Percentiles rank a stretch among this genome's conserved stretches.
These are phyloP conservation scores for Harpagoxenus sublaevis DNA, from an alignment of 2,888 invertebrate species.

Conservation along the genomic window DNA sequence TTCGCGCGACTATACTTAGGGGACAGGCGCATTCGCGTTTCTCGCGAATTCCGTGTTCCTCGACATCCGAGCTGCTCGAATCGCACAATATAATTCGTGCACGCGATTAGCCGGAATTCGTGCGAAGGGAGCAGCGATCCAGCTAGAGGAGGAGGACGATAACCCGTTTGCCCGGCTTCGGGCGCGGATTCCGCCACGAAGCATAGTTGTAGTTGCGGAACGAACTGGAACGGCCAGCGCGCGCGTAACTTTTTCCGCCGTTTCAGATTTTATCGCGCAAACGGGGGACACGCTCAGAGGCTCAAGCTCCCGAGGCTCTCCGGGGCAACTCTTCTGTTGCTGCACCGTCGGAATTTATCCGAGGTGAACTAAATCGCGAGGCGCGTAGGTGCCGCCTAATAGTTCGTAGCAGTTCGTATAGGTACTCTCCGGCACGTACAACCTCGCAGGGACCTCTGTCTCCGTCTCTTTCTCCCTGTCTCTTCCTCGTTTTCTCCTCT, in stretches of 20 bases:
- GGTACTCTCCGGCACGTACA: conserved; percentile 54
- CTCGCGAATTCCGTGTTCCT: background rate
- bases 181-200: background rate
- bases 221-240: background rate
- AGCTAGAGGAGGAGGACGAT: conserved; percentile 5
- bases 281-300: conserved; percentile 13
- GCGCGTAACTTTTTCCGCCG: conserved; percentile 43
- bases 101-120: conserved; percentile 7
- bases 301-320: conserved; percentile 28
- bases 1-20: background rate
- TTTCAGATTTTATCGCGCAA: conserved; percentile 58
- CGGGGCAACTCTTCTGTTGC: conserved; percentile 25
- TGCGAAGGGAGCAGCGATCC: conserved; percentile 37
- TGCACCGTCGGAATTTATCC: conserved; percentile 62
- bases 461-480: background rate
- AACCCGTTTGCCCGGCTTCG: conserved; percentile 23
- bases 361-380: conserved; percentile 62
- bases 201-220: background rate
- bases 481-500: background rate
- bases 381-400: conserved; percentile 69
- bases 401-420: conserved; percentile 54
- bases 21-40: background rate
- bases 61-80: background rate
- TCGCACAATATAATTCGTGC: conserved; percentile 10
- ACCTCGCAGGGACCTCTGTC: conserved; percentile 58